These are phyloP conservation scores for Drosophila nr. medialis DNA, from an alignment of 2,888 invertebrate genomes.

Conservation along the genomic window DNA sequence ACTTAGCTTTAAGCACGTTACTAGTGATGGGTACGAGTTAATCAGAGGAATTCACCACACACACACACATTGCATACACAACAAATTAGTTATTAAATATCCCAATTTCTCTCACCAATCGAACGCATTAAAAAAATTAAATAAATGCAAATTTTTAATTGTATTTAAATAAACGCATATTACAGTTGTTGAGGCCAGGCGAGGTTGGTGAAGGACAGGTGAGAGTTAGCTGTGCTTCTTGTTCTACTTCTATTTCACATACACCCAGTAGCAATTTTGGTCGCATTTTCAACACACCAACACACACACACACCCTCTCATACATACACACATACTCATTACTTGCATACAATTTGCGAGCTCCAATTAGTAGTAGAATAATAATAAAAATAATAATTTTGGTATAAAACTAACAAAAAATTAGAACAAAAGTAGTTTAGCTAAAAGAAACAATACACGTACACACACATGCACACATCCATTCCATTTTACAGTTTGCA, in stretches of 20 bases:
- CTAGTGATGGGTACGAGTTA: background rate
- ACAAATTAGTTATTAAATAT: background rate
- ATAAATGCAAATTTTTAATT: slow-evolving; percentile 41
- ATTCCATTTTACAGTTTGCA: background rate
- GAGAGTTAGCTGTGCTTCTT: slow-evolving; percentile 73
- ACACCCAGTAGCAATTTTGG: slow-evolving; percentile 42
- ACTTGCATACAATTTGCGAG: slow-evolving; percentile 40
- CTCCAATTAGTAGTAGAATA: slow-evolving; percentile 8
- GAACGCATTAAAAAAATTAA: slow-evolving; percentile 12
- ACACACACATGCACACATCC: background rate
- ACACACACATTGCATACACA: background rate
- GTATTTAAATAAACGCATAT: slow-evolving; percentile 61
- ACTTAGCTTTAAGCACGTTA: background rate
- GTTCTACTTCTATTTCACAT: slow-evolving; percentile 16
- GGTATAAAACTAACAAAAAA: background rate
- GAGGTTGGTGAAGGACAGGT: slow-evolving; percentile 91
- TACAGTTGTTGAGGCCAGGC: slow-evolving; percentile 89
- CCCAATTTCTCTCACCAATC: slow-evolving; percentile 11
- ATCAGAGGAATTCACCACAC: background rate
- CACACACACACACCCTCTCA: background rate
- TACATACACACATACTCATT: background rate
- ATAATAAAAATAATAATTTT: background rate
- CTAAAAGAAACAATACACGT: background rate
- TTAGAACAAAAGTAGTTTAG: background rate
- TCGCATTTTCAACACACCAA: slow-evolving; percentile 15